Evolutionary conservation across 2,113 vertebrate genomes (phyloP).

Genomic region (Rhadina sibilatrix): DNA sequence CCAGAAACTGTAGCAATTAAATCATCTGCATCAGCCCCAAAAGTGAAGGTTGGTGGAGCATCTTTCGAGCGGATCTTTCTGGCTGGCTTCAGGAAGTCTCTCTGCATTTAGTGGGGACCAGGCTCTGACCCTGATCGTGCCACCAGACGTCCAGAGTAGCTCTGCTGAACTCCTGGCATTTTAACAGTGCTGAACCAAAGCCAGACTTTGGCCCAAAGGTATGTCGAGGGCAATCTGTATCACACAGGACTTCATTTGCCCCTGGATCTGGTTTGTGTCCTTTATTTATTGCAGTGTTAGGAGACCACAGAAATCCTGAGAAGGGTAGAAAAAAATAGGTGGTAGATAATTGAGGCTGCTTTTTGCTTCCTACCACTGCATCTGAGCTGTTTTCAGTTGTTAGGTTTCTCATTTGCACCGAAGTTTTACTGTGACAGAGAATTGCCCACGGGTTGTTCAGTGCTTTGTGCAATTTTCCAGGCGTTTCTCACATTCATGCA

Average conservation of each 20-base stretch:
- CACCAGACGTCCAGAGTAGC: background rate
- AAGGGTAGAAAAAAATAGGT: background rate
- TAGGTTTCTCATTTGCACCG: slow-evolving; percentile 45
- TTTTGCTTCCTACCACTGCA: slow-evolving; percentile 4
- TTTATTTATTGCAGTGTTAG: background rate
- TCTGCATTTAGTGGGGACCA: accelerated
- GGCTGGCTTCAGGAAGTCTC: background rate
- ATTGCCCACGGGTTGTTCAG: slow-evolving; percentile 46
- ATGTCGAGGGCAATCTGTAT: background rate
- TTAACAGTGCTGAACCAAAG: background rate
- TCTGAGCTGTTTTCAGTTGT: slow-evolving; percentile 55
- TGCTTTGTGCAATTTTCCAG: slow-evolving; percentile 30
- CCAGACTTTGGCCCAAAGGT: background rate
- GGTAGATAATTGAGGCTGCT: background rate
- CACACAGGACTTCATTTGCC: background rate
- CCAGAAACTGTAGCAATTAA: slow-evolving; percentile 11
- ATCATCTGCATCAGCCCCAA: background rate
- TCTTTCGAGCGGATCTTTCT: background rate
- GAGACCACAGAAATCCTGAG: background rate
- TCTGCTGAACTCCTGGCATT: background rate
- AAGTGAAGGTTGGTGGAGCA: background rate
- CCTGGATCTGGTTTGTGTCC: background rate
- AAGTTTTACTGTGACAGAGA: slow-evolving; percentile 45
- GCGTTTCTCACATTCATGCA: background rate
- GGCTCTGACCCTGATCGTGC: background rate